Conservation (phyloP, 2,888 invertebrate species). For the Macrophya annulata region DNA sequence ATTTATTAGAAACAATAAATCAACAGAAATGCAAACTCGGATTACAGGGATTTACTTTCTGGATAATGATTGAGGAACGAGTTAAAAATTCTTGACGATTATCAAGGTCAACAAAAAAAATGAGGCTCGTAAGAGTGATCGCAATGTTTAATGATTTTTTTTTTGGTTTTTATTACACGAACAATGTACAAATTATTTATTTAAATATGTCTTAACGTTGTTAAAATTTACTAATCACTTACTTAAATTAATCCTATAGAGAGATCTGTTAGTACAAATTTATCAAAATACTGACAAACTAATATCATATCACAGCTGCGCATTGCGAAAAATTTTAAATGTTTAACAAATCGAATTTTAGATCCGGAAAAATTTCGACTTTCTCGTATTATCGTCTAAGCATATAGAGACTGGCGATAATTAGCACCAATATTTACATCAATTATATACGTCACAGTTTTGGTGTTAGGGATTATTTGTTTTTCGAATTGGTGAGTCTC, state of each 20-base stretch:
- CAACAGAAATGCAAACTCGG: background rate
- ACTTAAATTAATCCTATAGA: background rate
- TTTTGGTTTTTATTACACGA: background rate
- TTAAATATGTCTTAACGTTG: background rate
- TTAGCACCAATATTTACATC: slow-evolving; percentile 1
- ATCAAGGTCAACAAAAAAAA: background rate
- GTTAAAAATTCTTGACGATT: background rate
- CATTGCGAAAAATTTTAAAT: background rate
- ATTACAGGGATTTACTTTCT: background rate
- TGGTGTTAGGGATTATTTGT: background rate
- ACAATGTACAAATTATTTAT: background rate
- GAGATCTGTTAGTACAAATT: background rate
- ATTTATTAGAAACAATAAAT: background rate
- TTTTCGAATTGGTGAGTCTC: background rate
- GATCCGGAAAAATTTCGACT: background rate
- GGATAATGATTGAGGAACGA: background rate
- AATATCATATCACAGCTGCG: background rate
- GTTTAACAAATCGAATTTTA: background rate
- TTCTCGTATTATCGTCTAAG: background rate
- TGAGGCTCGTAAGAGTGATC: background rate
- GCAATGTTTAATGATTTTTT: background rate
- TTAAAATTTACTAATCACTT: background rate
- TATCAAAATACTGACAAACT: background rate
- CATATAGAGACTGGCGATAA: background rate
- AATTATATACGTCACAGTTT: background rate